These are phyloP conservation scores for Lycia hirtaria DNA, from an alignment of 2,888 invertebrate genomes.

Conservation along the genomic window DNA sequence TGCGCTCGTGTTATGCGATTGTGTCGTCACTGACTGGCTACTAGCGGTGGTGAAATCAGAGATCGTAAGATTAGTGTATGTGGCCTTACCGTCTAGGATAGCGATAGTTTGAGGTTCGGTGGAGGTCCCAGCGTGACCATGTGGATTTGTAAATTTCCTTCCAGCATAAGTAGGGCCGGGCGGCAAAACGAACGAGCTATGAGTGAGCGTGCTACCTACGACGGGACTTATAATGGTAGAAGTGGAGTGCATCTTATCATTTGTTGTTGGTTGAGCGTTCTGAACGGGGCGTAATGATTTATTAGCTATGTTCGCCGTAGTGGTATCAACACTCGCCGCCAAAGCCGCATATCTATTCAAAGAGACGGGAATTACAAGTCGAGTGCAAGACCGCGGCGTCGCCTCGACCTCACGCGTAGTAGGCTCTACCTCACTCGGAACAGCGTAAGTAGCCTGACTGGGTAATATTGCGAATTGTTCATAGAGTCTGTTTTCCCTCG, in stretches of 20 bases:
- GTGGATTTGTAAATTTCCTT: neutral
- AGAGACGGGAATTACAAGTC: constrained; percentile 4
- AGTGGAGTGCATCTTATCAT: neutral
- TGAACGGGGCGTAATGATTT: neutral
- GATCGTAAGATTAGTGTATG: constrained; percentile 16
- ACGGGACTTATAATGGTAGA: neutral
- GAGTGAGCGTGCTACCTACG: neutral
- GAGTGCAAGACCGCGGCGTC: neutral
- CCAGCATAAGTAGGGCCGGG: constrained; percentile 14
- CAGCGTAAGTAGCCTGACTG: neutral
- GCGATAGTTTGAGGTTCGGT: constrained; percentile 14
- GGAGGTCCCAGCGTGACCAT: neutral
- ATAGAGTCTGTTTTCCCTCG: neutral
- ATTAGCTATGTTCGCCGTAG: neutral
- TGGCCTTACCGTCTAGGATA: constrained; percentile 9
- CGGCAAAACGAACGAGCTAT: constrained; percentile 7
- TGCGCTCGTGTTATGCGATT: constrained; percentile 6
- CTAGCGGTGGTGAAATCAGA: constrained; percentile 8
- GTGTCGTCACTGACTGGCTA: neutral
- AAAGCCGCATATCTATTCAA: neutral
- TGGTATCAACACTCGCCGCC: neutral
- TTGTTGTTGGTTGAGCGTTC: neutral
- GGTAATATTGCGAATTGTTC: constrained; percentile 1
- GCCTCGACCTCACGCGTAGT: neutral
- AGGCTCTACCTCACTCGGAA: neutral